These are phyloP conservation scores for Urosaurus nigricauda DNA, from an alignment of 2,797 vertebrate species.

Conservation along the genomic window DNA sequence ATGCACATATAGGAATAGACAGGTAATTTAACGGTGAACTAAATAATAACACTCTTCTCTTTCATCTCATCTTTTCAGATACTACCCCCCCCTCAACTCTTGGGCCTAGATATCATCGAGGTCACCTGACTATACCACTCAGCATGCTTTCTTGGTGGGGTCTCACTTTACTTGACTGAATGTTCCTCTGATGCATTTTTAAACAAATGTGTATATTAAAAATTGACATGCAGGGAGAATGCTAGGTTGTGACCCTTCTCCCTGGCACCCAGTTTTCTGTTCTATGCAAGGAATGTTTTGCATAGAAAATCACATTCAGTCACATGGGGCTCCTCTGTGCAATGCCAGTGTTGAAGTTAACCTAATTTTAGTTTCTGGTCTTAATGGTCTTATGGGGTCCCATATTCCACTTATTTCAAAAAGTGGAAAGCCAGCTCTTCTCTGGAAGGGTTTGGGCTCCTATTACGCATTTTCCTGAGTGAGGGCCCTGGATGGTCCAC, in stretches of 20 bases:
- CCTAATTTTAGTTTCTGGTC: background rate
- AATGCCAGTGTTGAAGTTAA: background rate
- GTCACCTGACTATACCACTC: background rate
- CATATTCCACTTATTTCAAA: background rate
- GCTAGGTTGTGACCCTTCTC: no score
- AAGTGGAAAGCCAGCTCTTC: background rate
- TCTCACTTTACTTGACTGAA: no score
- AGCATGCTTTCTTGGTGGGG: no score
- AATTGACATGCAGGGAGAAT: background rate
- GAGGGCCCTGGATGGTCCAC: background rate
- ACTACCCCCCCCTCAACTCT: background rate
- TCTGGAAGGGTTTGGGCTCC: background rate
- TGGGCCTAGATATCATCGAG: background rate
- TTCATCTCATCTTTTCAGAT: conserved; percentile 2
- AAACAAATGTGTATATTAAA: no score
- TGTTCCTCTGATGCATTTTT: background rate
- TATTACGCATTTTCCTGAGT: background rate
- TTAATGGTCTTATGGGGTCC: background rate
- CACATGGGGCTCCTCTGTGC: background rate
- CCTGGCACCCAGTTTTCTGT: background rate
- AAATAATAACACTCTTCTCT: background rate
- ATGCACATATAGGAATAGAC: background rate
- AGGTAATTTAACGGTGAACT: conserved; percentile 26
- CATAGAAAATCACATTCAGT: no score
- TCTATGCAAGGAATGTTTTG: background rate